These are phyloP conservation scores for Byasa hedistus DNA, from an alignment of 2,888 invertebrate genomes.

Conservation along the genomic window DNA sequence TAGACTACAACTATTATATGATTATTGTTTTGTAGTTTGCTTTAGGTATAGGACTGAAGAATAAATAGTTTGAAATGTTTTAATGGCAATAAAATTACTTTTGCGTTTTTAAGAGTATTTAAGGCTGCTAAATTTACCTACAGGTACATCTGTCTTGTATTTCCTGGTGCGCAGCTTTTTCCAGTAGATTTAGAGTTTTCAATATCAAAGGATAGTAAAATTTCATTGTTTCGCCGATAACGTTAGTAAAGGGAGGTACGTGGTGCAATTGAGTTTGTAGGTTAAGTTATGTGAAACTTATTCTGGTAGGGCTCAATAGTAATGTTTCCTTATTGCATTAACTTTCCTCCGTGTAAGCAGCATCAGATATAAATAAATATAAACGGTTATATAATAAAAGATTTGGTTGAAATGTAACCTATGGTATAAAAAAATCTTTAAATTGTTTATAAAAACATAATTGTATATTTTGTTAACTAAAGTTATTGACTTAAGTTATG, in stretches of 20 bases:
- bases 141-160: not conserved
- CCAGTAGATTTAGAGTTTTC: constrained; percentile 63
- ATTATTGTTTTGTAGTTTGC: no score
- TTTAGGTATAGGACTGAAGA: no score
- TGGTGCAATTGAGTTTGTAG: constrained; percentile 21
- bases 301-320: constrained; percentile 3
- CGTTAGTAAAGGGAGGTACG: constrained; percentile 28
- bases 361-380: not conserved
- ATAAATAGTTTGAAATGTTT: no score
- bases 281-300: constrained; percentile 12
- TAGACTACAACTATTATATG: no score
- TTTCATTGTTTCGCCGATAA: constrained; percentile 58
- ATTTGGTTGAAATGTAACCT: no score
- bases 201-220: constrained; percentile 69
- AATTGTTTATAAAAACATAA: not conserved
- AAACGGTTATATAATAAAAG: not conserved
- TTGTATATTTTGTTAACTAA: not conserved
- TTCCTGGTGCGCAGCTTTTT: not conserved
- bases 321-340: constrained; percentile 13
- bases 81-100: no score
- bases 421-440: not conserved
- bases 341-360: not conserved
- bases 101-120: not conserved
- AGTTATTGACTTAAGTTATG: not conserved
- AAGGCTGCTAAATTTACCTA: not conserved